Conservation (phyloP, 1,140 invertebrate genomes). For the Drosophila equinoxialis region DNA sequence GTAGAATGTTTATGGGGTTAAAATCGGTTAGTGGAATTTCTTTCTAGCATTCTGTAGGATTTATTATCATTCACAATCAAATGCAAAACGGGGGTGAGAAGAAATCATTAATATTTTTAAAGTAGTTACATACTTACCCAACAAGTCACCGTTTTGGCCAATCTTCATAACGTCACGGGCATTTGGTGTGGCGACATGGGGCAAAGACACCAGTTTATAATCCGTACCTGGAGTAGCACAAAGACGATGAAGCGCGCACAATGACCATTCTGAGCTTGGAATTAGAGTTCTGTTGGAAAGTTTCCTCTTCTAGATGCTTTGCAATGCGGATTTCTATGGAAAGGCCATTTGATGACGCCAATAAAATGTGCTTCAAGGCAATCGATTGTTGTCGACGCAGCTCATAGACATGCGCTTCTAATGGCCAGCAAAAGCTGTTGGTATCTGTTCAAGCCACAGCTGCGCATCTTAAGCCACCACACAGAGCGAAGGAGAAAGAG, state of each 20-base stretch:
- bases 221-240: conserved; percentile 4
- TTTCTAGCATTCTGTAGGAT: no score
- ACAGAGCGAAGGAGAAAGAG: not conserved
- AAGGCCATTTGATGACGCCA: conserved; percentile 74
- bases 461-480: conserved; percentile 42
- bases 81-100: no score
- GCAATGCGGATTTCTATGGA: conserved; percentile 69
- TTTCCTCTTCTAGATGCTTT: conserved; percentile 17
- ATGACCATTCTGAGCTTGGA: conserved; percentile 64
- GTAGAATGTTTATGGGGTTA: no score
- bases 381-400: conserved; percentile 73
- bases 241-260: conserved; percentile 48
- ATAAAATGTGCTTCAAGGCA: conserved; percentile 78
- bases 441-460: conserved; percentile 26
- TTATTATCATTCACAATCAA: no score
- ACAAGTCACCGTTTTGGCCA: no score
- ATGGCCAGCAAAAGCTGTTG: conserved; percentile 47
- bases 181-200: no score
- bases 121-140: no score
- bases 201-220: not conserved
- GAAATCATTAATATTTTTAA: no score
- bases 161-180: no score
- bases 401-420: conserved; percentile 71
- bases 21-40: no score
- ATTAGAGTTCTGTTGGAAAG: conserved; percentile 70